Evolutionary conservation across 53 echinoderm and acorn worm species (phyloP).

Genomic region (Henricia sp.): DNA sequence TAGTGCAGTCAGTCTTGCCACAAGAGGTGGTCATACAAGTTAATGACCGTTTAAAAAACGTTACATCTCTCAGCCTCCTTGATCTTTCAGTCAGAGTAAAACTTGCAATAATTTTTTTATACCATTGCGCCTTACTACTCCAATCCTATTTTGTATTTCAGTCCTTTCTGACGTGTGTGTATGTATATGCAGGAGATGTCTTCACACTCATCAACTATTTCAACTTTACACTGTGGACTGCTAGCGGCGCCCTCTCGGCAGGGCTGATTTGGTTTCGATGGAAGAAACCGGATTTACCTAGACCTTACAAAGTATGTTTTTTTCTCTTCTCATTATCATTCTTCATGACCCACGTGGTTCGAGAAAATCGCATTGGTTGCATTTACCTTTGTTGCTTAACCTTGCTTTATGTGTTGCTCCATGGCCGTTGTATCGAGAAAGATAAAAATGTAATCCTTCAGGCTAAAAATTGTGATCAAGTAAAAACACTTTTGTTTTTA

Average conservation of each 20-base stretch:
- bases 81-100: not conserved
- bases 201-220: conserved; percentile 95
- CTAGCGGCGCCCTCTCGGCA: conserved; percentile 69
- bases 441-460: too few species aligned
- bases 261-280: conserved; percentile 86
- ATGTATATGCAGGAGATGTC: conserved; percentile 72
- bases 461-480: too few species aligned
- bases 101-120: not conserved
- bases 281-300: conserved; percentile 75
- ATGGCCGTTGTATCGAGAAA: too few species aligned
- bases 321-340: not conserved
- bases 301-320: conserved; percentile 83
- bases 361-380: too few species aligned
- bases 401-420: too few species aligned
- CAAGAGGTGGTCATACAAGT: too few species aligned
- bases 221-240: conserved; percentile 91
- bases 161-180: conserved; percentile 57
- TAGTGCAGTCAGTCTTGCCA: too few species aligned
- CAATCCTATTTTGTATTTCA: not conserved
- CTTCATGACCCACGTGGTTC: not conserved
- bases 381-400: too few species aligned
- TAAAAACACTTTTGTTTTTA: too few species aligned
- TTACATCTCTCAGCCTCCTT: too few species aligned
- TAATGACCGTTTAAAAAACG: too few species aligned
- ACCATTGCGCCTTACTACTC: not conserved